Percentiles rank a stretch among this genome's conserved stretches.
These are phyloP conservation scores for Drosophila azteca DNA, from an alignment of 1,140 invertebrate species.

Conservation along the genomic window DNA sequence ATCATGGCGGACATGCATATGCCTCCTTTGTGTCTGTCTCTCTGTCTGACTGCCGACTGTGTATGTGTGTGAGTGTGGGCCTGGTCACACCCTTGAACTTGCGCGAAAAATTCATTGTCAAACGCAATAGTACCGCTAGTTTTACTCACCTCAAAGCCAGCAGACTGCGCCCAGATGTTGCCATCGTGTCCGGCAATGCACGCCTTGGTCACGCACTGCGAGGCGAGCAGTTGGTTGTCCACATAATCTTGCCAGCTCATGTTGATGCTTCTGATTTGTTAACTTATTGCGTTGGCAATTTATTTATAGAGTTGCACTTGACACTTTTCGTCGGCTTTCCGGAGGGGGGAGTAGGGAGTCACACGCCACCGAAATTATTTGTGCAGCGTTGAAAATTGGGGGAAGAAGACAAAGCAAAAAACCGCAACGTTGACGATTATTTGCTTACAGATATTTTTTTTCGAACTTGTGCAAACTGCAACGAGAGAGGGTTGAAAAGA, in stretches of 20 bases:
- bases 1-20: constrained; percentile 65
- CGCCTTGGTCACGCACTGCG: constrained; percentile 95
- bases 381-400: constrained; percentile 31
- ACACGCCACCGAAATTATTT: constrained; percentile 55
- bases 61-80: constrained; percentile 31
- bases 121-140: constrained; percentile 13
- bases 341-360: constrained; percentile 23
- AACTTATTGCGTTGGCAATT: constrained; percentile 48
- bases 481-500: constrained; percentile 64
- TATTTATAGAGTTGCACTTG: constrained; percentile 59
- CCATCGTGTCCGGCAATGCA: constrained; percentile 97
- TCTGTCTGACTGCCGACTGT: constrained; percentile 32
- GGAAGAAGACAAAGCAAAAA: constrained; percentile 56
- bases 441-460: constrained; percentile 45
- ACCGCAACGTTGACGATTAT: constrained; percentile 61
- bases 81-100: constrained; percentile 83
- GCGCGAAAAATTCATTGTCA: constrained; percentile 65
- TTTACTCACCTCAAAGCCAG: constrained; percentile 93
- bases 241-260: constrained; percentile 99
- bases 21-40: constrained; percentile 41
- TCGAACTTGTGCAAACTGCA: constrained; percentile 72
- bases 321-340: constrained; percentile 34
- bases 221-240: constrained; percentile 97
- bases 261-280: constrained; percentile 60
- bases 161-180: constrained; percentile 97